Base-by-base conservation (phyloP, 1,140 invertebrate species). In the Drosophila subpulchrella region DNA sequence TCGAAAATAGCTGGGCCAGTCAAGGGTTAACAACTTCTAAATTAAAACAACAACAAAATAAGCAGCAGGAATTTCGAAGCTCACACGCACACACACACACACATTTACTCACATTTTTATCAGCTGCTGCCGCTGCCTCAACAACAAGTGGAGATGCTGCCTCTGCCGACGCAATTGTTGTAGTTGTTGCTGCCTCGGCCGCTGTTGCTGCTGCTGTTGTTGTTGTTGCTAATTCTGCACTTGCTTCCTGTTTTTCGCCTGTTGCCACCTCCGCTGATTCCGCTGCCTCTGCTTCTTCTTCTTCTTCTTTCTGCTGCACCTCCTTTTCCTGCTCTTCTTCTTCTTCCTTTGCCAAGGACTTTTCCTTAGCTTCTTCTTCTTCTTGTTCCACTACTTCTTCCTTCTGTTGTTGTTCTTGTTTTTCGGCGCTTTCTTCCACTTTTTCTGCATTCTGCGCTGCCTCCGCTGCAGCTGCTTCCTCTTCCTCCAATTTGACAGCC, bases 71-170 rank as follows among this genome's bases (percentile, higher is more conserved):
- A 67, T 63, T 66, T 83, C 41, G 57, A 76, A 58, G 47, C 54
- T 58, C 27, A 27, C 27, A 27, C 27, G 3, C 27, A 27, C 27
- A 5, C 13, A 60, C 24, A 57, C 10, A 51, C 3, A 56, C 47
- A 58, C 32, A 68, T 48, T 48, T 70, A 86, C 89, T 75, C 90
- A 91, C 89, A 70, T 78, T 90, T 91, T 83, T 88, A 88, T 88
- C 83, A 89, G 84, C 84, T 81, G 42, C 44, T 47, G 66, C 13
- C 44, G 75, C 56, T 60, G 59, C 59, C 55, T 70, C 47, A 70
- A 78, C 79, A 90, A 81, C 79, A 76, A 78, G 79, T 83, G 79
- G 81, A 82, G 57, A 36, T 72, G 70, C 39, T 20, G 50, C 15
- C 8, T 50, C 20, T 20, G 20, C 20, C 20, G 20, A 0, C 20